Percentiles rank a stretch among this genome's conserved stretches.
These are phyloP conservation scores for Pampusana beccarii DNA, from an alignment of 2,113 vertebrate species.

Conservation along the genomic window DNA sequence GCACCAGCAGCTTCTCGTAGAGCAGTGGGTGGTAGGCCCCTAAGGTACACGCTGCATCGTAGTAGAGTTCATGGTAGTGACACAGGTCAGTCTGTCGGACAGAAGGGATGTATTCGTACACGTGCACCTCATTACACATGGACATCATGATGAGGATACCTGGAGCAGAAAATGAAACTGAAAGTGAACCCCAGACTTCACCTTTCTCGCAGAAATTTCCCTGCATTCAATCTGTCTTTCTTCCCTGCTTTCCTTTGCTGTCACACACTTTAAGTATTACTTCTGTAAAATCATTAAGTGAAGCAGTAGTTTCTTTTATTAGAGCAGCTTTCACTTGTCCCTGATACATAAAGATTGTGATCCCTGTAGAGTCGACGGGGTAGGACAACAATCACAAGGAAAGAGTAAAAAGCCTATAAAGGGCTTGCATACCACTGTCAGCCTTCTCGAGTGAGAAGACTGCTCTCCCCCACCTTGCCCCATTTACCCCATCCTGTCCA, in stretches of 20 bases:
- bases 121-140: slow-evolving; percentile 89
- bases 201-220: neutral
- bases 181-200: neutral
- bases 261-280: neutral
- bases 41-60: slow-evolving; percentile 92
- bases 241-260: neutral
- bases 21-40: slow-evolving; percentile 97
- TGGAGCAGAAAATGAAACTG: slow-evolving; percentile 51
- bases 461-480: neutral
- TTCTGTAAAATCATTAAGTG: neutral
- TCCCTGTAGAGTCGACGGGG: neutral
- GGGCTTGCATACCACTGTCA: neutral
- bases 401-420: neutral
- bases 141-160: slow-evolving; percentile 98
- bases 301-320: neutral
- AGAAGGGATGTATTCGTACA: slow-evolving; percentile 97
- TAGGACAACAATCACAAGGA: neutral
- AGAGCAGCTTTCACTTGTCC: neutral
- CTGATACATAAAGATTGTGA: neutral
- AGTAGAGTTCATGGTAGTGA: slow-evolving; percentile 96
- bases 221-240: neutral
- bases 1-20: slow-evolving; percentile 93
- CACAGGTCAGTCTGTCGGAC: slow-evolving; percentile 93
- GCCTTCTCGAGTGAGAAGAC: neutral
- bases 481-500: neutral